Evolutionary conservation across 2,113 vertebrate species (phyloP).

Genomic region (Montifringilla adamsi): DNA sequence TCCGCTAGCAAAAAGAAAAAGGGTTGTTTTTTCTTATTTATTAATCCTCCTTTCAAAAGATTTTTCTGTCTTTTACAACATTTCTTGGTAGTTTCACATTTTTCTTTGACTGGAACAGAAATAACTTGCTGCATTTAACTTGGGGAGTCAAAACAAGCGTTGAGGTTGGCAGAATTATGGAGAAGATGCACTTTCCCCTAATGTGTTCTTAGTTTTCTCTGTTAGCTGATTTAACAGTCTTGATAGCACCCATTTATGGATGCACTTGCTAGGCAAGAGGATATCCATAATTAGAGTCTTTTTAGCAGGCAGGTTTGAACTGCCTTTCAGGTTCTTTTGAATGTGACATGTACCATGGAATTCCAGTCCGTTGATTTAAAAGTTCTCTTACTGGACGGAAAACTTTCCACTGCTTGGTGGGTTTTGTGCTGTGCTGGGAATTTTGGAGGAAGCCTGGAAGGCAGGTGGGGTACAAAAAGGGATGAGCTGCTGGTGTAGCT

Average conservation of each 20-base stretch:
- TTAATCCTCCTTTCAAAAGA: neutral
- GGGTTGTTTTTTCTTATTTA: neutral
- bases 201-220: neutral
- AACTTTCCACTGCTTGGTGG: neutral
- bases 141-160: neutral
- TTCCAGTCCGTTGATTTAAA: neutral
- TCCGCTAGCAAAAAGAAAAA: neutral
- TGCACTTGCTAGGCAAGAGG: neutral
- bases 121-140: neutral
- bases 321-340: neutral
- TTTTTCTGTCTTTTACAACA: neutral
- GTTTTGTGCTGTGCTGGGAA: neutral
- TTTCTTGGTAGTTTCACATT: neutral
- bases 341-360: neutral
- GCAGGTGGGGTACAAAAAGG: neutral
- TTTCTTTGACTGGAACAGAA: neutral
- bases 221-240: neutral
- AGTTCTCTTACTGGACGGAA: neutral
- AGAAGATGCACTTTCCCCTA: neutral
- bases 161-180: neutral
- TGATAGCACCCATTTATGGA: neutral
- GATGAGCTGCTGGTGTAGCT: conserved; percentile 38
- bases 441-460: conserved; percentile 23
- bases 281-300: neutral
- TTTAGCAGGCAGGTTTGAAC: neutral